Evolutionary conservation across 2,113 vertebrate genomes (phyloP), one percentile per base, ranked within the genome.

Genomic region (Lagopus leucura): DNA sequence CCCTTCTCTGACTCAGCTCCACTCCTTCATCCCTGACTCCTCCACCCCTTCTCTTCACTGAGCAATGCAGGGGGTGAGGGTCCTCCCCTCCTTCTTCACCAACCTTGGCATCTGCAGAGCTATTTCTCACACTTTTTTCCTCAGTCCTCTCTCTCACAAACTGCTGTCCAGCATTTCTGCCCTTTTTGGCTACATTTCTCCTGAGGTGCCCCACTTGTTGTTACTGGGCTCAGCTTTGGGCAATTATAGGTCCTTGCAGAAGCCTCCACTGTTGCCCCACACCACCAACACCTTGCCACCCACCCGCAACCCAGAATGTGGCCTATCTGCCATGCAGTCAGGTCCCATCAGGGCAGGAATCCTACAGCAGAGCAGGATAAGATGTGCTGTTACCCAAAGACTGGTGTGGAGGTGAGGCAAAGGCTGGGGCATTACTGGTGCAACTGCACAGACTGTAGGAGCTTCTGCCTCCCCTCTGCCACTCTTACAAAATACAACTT

Each of bases 401-500:
- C 36, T 38, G 27, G 21, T 28, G 32, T 38, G 47, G n/a, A 3
- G 3, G 14, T 8, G 18, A 16, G 18, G 10, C 11, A 50, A 28
- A 38, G 32, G 11, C 0, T 1, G 7, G 30, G 14, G 6, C 15
- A 45, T 5, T 18, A 21, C 28, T 45, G 64, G 28, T 32, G 18
- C 27, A 43, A 5, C 12, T 69, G 24, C 25, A 36, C 34, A 25
- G 25, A n/a, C 42, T 43, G 11, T 13, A 57, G 25, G 63, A 54
- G 16, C 48, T 45, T 45, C 42, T 71, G 42, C 43, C 7, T 76
- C 28, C 50, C n/a, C 16, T 52, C 72, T 77, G 32, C 20, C 1
- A 2, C 43, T 36, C 20, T 30, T 2, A 1, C 0, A 4, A 52
- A n/a, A 52, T 2, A 47, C 32, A 45, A 6, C 43, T 60, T 34